Evolutionary conservation across 2,113 vertebrate species (phyloP), one percentile per base, ranked within the genome.

Genomic region (Misgurnus anguillicaudatus): DNA sequence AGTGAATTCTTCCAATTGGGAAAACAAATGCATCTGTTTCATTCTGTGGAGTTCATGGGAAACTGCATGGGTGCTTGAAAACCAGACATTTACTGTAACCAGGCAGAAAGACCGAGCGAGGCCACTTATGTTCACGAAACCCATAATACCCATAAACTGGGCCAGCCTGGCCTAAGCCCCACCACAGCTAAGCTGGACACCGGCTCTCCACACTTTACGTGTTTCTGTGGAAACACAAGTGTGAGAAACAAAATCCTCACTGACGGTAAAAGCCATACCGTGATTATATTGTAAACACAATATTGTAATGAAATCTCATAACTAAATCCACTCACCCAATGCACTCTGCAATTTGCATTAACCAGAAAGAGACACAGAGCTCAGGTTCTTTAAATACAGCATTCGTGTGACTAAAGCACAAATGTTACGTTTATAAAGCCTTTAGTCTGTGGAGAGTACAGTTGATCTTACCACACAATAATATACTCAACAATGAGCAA

Each of bases 1-100:
- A 89, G 87, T 84, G 80, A 90, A 91, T 89, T 91, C 89, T 89
- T 89, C 69, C 84, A 83, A 89, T 87, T 88, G 89, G 87, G 85
- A 88, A 88, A 90, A 91, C 89, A 89, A 90, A 89, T 87, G 86
- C 83, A 86, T 89, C 85, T 86, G 89, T 87, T 92, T 87, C 80
- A 82, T 88, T 86, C 84, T 72, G 78, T 51, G 81, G 78, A 86
- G 84, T 82, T 89, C 80, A 91, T 86, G 85, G 88, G 87, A 88
- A 87, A 81, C 76, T 84, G 82, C 86, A 90, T 80, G 87, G 87
- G 79, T 85, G 87, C 87, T 78, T 90, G 87, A 86, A 86, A 87
- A 89, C 84, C 85, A 88, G 88, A 85, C 85, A 88, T 90, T 83
- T 87, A 85, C 80, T 85, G 83, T 86, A 79, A 86, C 82, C 78